phyloP scores from a whole-genome alignment of 2,888 invertebrate genomes.

The Lepidocyrtoides sp. region DNA sequence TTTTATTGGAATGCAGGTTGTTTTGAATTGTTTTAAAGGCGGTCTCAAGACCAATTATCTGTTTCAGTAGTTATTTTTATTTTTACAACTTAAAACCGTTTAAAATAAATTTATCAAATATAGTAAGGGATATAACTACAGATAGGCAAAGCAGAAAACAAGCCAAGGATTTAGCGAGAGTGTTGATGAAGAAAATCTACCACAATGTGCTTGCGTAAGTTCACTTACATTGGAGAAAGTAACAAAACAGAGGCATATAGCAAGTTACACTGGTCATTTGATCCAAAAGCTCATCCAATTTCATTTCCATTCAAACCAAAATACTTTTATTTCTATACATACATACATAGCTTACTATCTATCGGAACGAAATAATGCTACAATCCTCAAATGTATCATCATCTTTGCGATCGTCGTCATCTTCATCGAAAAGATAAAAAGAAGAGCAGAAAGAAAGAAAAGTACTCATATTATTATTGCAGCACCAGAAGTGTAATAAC shows the following conservation, averaged over 20 bases:
- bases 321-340: too few species aligned
- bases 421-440: neutral
- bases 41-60: constrained; percentile 52
- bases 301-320: neutral
- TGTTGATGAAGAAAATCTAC: too few species aligned
- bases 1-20: neutral
- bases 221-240: constrained; percentile 46
- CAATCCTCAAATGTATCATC: constrained; percentile 58
- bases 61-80: constrained; percentile 2
- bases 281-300: neutral
- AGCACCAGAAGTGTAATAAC: constrained; percentile 40
- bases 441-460: neutral
- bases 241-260: too few species aligned
- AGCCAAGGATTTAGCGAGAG: too few species aligned
- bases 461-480: constrained; percentile 39
- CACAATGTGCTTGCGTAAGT: too few species aligned
- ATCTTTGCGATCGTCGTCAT: neutral
- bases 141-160: too few species aligned
- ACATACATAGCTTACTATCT: too few species aligned
- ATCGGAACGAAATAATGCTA: too few species aligned
- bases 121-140: too few species aligned
- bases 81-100: too few species aligned
- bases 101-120: too few species aligned
- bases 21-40: constrained; percentile 80
- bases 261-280: too few species aligned